Conservation (phyloP, 2,888 invertebrate species). For the Escarpia spicata region DNA sequence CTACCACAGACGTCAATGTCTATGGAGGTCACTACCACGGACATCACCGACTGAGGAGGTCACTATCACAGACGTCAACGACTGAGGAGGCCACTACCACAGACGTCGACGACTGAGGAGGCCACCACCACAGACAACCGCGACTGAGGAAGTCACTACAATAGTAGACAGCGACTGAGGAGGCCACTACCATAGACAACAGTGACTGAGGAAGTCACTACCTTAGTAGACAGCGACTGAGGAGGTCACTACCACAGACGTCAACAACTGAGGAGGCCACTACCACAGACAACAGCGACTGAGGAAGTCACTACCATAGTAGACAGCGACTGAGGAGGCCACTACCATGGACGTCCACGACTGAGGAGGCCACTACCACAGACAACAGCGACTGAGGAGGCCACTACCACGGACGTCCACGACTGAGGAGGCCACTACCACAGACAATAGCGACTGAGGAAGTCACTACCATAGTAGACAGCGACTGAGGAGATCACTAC, state of each 20-base stretch:
- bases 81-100: not conserved
- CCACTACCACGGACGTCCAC: too few species aligned
- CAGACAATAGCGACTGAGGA: too few species aligned
- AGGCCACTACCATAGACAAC: not conserved
- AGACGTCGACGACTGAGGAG: not conserved
- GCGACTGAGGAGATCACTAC: too few species aligned
- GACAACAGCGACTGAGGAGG: too few species aligned
- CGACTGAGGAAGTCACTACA: not conserved
- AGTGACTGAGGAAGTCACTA: not conserved
- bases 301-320: not conserved
- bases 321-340: not conserved
- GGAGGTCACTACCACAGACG: not conserved
- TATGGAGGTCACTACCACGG: not conserved
- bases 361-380: too few species aligned
- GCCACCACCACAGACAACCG: not conserved
- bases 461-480: too few species aligned
- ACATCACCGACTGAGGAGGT: not conserved
- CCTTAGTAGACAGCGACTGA: too few species aligned
- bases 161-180: not conserved
- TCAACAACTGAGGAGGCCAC: not conserved
- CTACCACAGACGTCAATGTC: not conserved
- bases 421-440: too few species aligned
- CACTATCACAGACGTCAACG: not conserved
- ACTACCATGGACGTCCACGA: too few species aligned
- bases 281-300: too few species aligned